Percentiles rank a stretch among this genome's conserved stretches.
These are phyloP conservation scores for Eunapius fragilis DNA, from an alignment of 37 sponge, comb jelly and placozoan species.

Conservation along the genomic window DNA sequence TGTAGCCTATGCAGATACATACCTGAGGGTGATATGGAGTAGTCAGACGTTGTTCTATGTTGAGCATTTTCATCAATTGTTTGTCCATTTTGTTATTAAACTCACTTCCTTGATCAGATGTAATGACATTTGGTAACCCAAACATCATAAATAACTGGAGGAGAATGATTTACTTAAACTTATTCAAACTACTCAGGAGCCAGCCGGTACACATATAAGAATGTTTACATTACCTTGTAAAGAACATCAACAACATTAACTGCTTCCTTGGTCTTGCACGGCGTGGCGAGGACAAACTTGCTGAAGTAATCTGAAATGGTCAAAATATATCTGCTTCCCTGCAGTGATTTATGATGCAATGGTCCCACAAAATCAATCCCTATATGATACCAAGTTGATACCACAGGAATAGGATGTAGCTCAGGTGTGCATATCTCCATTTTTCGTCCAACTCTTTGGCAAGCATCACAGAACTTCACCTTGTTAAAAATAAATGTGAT, in stretches of 20 bases:
- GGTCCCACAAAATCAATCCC: neutral
- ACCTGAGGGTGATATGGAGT: neutral
- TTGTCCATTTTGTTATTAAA: slow-evolving; percentile 41
- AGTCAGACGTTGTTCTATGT: neutral
- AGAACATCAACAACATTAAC: neutral
- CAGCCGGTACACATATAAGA: neutral
- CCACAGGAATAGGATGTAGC: neutral
- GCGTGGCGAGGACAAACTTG: neutral
- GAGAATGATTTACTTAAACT: neutral
- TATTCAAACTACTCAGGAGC: neutral
- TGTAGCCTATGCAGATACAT: neutral
- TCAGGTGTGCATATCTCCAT: neutral
- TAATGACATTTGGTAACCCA: slow-evolving; percentile 14
- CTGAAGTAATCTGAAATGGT: neutral
- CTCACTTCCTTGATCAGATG: slow-evolving; percentile 42
- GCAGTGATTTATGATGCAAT: neutral
- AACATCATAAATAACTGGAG: neutral
- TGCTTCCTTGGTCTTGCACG: neutral
- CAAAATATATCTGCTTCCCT: too few relatives aligned
- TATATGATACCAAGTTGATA: neutral
- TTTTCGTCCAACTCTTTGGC: neutral
- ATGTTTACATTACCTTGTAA: neutral
- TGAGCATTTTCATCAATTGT: neutral
- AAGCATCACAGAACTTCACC: neutral
- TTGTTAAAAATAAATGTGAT: too few relatives aligned